A percentile compares a stretch with the other conserved stretches of the same genome.
Conservation (phyloP, 2,797 vertebrate genomes). For the Tympanoctomys barrerae region DNA sequence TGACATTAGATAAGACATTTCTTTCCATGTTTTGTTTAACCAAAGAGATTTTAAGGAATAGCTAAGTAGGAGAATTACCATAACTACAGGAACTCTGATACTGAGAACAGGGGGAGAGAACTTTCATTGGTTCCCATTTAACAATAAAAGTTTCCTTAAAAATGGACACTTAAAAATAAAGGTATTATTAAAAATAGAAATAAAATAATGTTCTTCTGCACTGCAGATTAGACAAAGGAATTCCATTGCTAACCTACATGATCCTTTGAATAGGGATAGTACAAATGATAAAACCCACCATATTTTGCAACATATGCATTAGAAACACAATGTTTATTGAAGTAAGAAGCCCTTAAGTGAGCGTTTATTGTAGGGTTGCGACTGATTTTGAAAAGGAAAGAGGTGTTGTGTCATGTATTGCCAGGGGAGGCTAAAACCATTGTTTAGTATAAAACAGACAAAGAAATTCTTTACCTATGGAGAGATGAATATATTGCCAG, state of each 20-base stretch:
- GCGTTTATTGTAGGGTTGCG: not conserved
- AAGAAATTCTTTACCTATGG: not conserved
- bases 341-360: not conserved
- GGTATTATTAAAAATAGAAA: not conserved
- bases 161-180: not conserved
- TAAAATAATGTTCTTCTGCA: not conserved
- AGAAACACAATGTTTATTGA: not conserved
- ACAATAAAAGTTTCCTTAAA: not conserved
- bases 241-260: not conserved
- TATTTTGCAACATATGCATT: not conserved
- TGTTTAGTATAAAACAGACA: not conserved
- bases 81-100: not conserved
- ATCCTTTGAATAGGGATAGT: not conserved
- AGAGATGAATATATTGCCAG: not conserved
- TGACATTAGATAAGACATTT: slow-evolving; percentile 47
- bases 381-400: not conserved
- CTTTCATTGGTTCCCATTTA: not conserved
- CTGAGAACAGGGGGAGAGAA: not conserved
- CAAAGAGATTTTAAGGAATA: slow-evolving; percentile 20
- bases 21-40: slow-evolving; percentile 63
- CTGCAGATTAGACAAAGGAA: not conserved
- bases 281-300: not conserved
- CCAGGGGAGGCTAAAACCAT: not conserved
- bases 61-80: not conserved
- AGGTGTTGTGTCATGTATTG: not conserved